Evolutionary conservation across 2,888 invertebrate species (phyloP), one percentile per base, ranked within the genome.

Genomic region (Clanis bilineata): DNA sequence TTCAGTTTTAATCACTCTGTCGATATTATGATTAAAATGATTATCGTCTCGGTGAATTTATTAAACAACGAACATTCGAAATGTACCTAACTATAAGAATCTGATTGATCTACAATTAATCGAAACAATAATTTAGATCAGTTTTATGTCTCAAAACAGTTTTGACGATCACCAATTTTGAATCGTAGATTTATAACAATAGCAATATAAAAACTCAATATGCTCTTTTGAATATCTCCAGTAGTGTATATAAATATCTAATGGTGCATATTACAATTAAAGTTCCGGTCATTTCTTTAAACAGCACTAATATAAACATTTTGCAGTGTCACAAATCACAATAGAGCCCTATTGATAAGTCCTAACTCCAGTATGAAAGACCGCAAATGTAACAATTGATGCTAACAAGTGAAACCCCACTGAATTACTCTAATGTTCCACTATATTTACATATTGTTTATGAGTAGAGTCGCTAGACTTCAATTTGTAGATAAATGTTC

Each of bases 391-490:
- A 7, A 18, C 9, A 18, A 51, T 15, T 51, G 32, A 51, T 51
- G 15, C 51, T 51, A 51, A 32, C n/a, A 66, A 61, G 58, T 58
- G 60, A 44, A 59, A 58, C 18, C 60, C 60, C 62, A 65, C 65
- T 58, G 58, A 64, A 10, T 10, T 63, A 64, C 60, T 64, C 39
- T 64, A 44, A 63, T 63, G 67, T 65, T 68, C 69, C 59, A 70
- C 67, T 70, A 66, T 71, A 66, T 64, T 62, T 67, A 68, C 66
- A 69, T 75, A 77, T 80, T 73, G 76, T 74, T 82, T 80, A 77
- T 72, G 73, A 75, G 83, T 90, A 90, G 89, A 78, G 89, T 90
- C 90, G 91, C 90, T 90, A 90, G 91, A 88, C 90, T 85, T 87
- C 82, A 81, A 85, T 84, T 85, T 77, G 83, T 90, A 89, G 86